Evolutionary conservation across 2,113 vertebrate species (phyloP).

Genomic region (Leucopsar rothschildi): DNA sequence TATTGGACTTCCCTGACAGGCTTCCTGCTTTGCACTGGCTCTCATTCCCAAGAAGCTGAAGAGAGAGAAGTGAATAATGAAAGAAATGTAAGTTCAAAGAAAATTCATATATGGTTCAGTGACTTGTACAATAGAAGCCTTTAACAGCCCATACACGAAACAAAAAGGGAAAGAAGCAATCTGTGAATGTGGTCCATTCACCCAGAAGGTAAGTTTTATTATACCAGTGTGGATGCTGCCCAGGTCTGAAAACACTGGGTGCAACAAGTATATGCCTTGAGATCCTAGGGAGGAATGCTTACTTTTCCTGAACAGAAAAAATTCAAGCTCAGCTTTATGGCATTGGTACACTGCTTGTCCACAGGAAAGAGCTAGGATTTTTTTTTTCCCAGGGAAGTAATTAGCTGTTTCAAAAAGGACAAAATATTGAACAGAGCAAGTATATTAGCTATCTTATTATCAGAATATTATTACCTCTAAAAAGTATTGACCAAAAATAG

Average conservation of each 20-base stretch:
- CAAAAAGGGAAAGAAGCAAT: neutral
- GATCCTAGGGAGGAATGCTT: neutral
- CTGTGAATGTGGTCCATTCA: neutral
- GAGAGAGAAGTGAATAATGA: neutral
- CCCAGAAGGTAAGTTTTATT: neutral
- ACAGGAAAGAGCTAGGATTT: neutral
- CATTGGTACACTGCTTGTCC: neutral
- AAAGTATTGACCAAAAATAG: neutral
- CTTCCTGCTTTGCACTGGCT: slow-evolving; percentile 12
- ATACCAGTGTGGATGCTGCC: neutral
- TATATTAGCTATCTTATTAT: neutral
- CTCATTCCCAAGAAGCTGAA: slow-evolving; percentile 44
- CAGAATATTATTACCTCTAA: neutral
- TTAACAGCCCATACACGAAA: neutral
- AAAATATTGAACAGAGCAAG: neutral
- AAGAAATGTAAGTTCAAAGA: slow-evolving; percentile 33
- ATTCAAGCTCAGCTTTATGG: neutral
- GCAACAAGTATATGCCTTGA: neutral
- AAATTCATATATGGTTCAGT: neutral
- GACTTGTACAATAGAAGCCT: neutral
- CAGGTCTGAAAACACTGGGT: neutral
- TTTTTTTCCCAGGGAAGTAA: neutral
- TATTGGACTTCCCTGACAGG: slow-evolving; percentile 57
- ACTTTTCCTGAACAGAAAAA: neutral
- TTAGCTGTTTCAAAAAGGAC: neutral